Conservation (phyloP, 2,113 vertebrate genomes). For the pig (Sus scrofa) region T2T-Sscrofa CM000824.6:98789501-98790000, state of each 20-base stretch:
- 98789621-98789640: background rate
- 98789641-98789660: background rate
- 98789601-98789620: background rate
- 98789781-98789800: background rate
- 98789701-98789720: background rate
- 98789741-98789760: background rate
- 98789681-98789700: background rate
- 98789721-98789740: background rate
- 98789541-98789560: background rate
- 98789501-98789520: background rate
- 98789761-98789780: background rate
- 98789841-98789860: background rate
- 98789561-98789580: background rate
- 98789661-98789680: background rate
- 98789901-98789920: background rate
- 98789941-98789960: background rate
- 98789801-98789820: background rate
- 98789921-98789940: conserved; percentile 47
- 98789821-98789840: background rate
- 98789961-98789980: background rate
- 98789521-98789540: background rate
- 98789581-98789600: background rate
- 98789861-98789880: background rate
- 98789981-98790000: conserved; percentile 1
- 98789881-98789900: background rate